Conservation (phyloP, 2,113 vertebrate species). For the Coptodon rendalli region DNA sequence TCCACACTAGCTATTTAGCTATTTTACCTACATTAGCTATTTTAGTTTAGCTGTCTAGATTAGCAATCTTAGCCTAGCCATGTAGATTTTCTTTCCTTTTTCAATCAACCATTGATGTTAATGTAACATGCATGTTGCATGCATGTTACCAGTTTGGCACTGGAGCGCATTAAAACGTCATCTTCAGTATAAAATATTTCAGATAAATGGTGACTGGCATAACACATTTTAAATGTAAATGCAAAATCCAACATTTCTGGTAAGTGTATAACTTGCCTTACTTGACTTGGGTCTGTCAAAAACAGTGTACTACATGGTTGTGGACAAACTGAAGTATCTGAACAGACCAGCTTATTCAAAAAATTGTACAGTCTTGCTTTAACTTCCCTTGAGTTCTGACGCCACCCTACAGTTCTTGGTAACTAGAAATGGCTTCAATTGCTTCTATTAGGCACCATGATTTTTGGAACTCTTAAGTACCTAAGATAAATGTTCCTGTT, state of each 20-base stretch:
- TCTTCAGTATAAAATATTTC: accelerated
- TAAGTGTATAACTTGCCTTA: neutral
- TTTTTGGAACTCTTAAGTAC: neutral
- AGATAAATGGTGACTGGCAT: neutral
- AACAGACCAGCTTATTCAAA: neutral
- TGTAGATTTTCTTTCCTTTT: neutral
- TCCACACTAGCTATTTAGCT: neutral
- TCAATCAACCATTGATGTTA: neutral
- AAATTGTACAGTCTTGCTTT: neutral
- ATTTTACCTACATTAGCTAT: neutral
- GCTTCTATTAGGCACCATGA: neutral
- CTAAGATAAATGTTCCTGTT: neutral
- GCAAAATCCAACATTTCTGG: neutral
- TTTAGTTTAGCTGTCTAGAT: neutral
- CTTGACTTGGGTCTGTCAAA: neutral
- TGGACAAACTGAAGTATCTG: neutral
- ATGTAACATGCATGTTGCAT: neutral
- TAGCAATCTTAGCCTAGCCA: neutral
- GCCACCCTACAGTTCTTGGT: neutral
- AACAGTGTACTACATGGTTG: neutral
- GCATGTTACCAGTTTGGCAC: neutral
- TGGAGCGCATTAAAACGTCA: accelerated
- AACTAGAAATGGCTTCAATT: neutral
- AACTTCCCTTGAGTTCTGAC: neutral
- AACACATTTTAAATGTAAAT: accelerated